Evolutionary conservation across 2,888 invertebrate species (phyloP).

Genomic region (Campaea margaritaria): DNA sequence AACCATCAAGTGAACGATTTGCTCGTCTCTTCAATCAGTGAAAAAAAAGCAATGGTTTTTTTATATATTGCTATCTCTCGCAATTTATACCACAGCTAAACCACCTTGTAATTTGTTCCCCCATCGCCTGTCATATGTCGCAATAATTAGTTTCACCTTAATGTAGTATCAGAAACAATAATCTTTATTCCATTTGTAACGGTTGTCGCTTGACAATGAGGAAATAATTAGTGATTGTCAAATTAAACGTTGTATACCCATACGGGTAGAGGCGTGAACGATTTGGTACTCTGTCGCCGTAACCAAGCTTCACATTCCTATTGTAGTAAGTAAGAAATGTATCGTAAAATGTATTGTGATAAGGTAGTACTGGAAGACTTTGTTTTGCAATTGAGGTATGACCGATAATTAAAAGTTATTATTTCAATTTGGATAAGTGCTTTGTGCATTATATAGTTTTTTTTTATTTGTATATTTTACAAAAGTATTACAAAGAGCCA

Average conservation of each 20-base stretch:
- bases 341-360: too few species aligned
- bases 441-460: too few species aligned
- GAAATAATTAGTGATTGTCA: slow-evolving; percentile 30
- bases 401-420: too few species aligned
- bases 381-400: too few species aligned
- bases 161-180: slow-evolving; percentile 52
- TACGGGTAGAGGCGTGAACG: background rate
- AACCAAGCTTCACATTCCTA: background rate
- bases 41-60: too few species aligned
- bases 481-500: too few species aligned
- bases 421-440: too few species aligned
- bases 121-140: slow-evolving; percentile 62
- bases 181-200: slow-evolving; percentile 43
- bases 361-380: too few species aligned
- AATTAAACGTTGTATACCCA: slow-evolving; percentile 13
- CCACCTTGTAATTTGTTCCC: slow-evolving; percentile 60
- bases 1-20: too few species aligned
- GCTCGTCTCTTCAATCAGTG: too few species aligned
- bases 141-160: slow-evolving; percentile 65
- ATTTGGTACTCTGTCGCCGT: background rate
- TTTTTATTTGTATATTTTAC: too few species aligned
- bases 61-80: background rate
- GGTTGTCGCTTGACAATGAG: slow-evolving; percentile 38
- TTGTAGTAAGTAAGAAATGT: too few species aligned
- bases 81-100: slow-evolving; percentile 19